Percentiles rank a stretch among this genome's conserved stretches.
Conservation (phyloP, 2,888 invertebrate species). For the Sicus ferrugineus region DNA sequence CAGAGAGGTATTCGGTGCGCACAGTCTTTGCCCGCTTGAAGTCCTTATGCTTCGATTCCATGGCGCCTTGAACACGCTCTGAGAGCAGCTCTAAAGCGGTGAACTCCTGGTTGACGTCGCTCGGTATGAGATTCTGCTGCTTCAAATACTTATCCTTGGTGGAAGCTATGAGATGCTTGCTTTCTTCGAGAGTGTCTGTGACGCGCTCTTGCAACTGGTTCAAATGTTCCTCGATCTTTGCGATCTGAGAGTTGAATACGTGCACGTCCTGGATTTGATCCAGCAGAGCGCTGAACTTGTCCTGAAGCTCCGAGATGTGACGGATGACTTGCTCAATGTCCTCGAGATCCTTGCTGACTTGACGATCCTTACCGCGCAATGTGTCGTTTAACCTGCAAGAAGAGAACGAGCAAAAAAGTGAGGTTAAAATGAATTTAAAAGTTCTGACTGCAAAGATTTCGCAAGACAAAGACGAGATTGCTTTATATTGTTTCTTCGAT, state of each 20-base stretch:
- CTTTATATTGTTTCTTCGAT: neutral
- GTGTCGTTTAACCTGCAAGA: conserved; percentile 78
- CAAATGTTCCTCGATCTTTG: conserved; percentile 70
- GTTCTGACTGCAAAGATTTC: neutral
- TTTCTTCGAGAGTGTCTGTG: conserved; percentile 68
- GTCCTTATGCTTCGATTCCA: conserved; percentile 89
- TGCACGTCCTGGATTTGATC: conserved; percentile 76
- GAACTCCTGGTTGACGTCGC: conserved; percentile 81
- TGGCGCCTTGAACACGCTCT: conserved; percentile 78
- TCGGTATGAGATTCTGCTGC: conserved; percentile 72
- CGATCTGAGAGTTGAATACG: conserved; percentile 79
- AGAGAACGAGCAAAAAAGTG: neutral
- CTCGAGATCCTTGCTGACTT: conserved; percentile 77
- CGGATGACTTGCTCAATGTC: conserved; percentile 78
- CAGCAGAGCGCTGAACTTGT: conserved; percentile 72
- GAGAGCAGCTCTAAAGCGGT: conserved; percentile 83
- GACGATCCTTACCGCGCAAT: conserved; percentile 78
- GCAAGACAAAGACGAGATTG: neutral
- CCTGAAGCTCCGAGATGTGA: conserved; percentile 74
- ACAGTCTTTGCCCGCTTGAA: conserved; percentile 86
- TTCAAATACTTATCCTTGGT: conserved; percentile 72
- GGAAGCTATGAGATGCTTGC: conserved; percentile 69
- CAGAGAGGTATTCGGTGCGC: conserved; percentile 79
- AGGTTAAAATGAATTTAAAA: neutral
- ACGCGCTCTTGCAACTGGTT: conserved; percentile 69